Conservation (phyloP, 2,113 vertebrate species). For the Eretmochelys imbricata region DNA sequence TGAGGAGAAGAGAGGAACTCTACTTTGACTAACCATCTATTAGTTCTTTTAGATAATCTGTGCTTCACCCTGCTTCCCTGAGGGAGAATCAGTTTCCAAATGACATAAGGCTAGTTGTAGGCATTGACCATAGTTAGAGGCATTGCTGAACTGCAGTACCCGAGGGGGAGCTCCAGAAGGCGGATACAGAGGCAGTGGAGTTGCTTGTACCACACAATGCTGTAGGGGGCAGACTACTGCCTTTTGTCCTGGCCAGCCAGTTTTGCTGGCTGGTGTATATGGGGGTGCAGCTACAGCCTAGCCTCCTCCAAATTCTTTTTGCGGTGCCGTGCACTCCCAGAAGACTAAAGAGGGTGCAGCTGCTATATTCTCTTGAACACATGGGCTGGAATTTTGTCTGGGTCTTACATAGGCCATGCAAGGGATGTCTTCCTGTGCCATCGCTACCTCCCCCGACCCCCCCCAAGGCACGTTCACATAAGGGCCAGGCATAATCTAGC, state of each 20-base stretch:
- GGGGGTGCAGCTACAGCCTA: not conserved
- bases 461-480: not conserved
- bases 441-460: not conserved
- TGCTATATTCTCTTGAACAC: not conserved
- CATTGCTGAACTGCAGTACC: not conserved
- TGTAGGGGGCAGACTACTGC: not conserved
- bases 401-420: not conserved
- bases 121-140: not conserved
- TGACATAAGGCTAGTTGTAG: not conserved
- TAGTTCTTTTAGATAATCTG: not conserved
- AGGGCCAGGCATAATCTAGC: not conserved
- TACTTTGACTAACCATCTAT: not conserved
- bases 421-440: not conserved
- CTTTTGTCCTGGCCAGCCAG: not conserved
- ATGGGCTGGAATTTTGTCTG: not conserved
- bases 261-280: not conserved
- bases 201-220: not conserved
- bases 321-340: not conserved
- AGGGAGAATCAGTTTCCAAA: not conserved
- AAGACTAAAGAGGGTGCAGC: not conserved
- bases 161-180: not conserved
- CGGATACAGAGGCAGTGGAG: not conserved
- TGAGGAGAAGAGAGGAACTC: not conserved
- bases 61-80: not conserved
- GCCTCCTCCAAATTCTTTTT: not conserved